Percentiles rank a stretch among this genome's conserved stretches.
Conservation (phyloP, 2,113 vertebrate species). For the Odontophorus gujanensis region DNA sequence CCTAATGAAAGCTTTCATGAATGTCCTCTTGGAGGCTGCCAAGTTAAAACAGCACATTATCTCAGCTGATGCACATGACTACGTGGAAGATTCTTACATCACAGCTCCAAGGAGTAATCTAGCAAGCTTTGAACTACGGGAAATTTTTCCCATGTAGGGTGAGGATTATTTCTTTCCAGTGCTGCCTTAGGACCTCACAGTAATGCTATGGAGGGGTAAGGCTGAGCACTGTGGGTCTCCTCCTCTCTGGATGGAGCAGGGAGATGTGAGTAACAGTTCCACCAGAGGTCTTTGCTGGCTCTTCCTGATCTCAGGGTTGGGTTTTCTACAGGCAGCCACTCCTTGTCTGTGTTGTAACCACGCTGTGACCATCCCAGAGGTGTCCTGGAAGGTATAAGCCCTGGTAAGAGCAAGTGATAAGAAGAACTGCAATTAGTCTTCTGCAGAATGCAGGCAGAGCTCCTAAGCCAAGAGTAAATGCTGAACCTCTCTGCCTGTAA, state of each 20-base stretch:
- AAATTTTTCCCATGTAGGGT: constrained; percentile 50
- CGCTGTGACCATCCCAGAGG: not conserved
- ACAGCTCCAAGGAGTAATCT: not conserved
- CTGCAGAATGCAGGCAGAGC: not conserved
- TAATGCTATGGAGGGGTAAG: not conserved
- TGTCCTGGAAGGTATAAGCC: not conserved
- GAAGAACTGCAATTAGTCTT: not conserved
- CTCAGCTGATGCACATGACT: constrained; percentile 51
- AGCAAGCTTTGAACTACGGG: not conserved
- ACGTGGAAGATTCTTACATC: not conserved
- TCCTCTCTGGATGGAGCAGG: rapidly evolving
- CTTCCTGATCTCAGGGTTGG: not conserved
- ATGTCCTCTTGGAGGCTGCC: constrained; percentile 24
- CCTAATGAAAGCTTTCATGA: constrained; percentile 3
- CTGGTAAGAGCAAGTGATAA: not conserved
- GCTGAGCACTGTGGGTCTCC: not conserved
- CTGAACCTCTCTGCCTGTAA: not conserved
- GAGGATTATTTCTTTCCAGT: not conserved
- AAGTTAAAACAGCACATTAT: constrained; percentile 45
- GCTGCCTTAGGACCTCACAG: not conserved
- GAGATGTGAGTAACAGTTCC: not conserved
- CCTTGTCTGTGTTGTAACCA: not conserved
- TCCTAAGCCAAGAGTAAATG: not conserved
- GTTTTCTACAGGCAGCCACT: not conserved
- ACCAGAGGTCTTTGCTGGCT: not conserved